Evolutionary conservation across 2,888 invertebrate species (phyloP), one percentile per base, ranked within the genome.

Genomic region (Sesia bembeciformis): DNA sequence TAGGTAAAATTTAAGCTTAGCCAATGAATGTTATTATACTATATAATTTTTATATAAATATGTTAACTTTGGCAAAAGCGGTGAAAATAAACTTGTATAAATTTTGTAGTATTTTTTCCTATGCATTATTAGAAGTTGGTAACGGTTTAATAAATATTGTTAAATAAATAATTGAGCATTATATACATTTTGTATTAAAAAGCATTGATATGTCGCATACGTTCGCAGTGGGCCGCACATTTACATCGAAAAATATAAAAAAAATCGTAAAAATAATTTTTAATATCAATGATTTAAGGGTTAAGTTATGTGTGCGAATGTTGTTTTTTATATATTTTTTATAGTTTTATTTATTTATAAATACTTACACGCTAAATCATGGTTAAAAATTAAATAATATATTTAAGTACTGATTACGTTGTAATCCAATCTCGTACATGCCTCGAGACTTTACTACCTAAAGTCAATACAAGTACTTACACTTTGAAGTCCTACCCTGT

Each of bases 381-480:
- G 76, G 75, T 81, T 78, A 78, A 74, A 68, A 77, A 79, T 81
- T 78, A 81, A 78, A 84, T 72, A 62, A 60, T 81, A 83, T 63
- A 70, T 66, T 66, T 74, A 79, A 72, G 71, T 79, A 78, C 72
- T 67, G 79, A 74, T 74, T 74, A 58, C 56, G 40, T 41, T 50
- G 65, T 67, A 67, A 71, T 63, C 60, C 63, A 66, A 69, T 75
- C 66, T 61, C 61, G 88, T 84, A 88, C 88, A 83, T 88, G 84
- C 84, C 69, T 70, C 70, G 73, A 84, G 88, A 85, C 89, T 89
- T 89, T 89, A 86, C 75, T 70, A 72, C 71, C 76, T 85, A 89
- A 89, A 89, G 89, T 72, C 89, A 76, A 78, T 76, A 87, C 89
- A 86, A 50, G 51, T 52, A 52, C 53, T 23, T 7, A 38, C 51